A percentile compares a stretch with the other conserved stretches of the same genome.
Evolutionary conservation across 1,140 invertebrate species (phyloP).

Genomic region (Steinernema khuongi): DNA sequence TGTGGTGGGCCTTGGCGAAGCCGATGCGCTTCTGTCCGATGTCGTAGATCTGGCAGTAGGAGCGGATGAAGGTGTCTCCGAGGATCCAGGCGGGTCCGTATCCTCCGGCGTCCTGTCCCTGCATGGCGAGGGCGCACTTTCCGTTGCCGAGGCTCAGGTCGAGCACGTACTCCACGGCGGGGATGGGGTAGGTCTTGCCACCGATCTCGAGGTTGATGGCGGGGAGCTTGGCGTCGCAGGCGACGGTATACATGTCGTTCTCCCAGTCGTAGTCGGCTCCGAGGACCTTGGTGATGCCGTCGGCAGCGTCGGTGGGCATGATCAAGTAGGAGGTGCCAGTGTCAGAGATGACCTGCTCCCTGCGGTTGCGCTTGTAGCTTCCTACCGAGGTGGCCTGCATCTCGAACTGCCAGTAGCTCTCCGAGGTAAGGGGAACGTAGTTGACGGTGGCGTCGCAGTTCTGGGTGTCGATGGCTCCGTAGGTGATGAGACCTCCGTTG

Average conservation of each 20-base stretch:
- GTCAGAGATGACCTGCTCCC: constrained; percentile 45
- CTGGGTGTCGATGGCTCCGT: constrained; percentile 41
- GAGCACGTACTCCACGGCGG: constrained; percentile 41
- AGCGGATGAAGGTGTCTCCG: constrained; percentile 33
- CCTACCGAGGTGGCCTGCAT: constrained; percentile 37
- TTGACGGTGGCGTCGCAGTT: constrained; percentile 41
- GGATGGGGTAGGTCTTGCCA: constrained; percentile 33
- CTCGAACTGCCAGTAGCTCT: constrained; percentile 48
- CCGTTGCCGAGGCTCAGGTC: constrained; percentile 32
- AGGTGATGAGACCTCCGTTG: constrained; percentile 45
- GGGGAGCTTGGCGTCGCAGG: constrained; percentile 34
- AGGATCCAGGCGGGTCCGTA: constrained; percentile 30
- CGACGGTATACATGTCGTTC: constrained; percentile 34
- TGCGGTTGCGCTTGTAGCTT: constrained; percentile 31
- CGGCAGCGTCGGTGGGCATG: constrained; percentile 27
- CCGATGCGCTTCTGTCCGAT: constrained; percentile 26
- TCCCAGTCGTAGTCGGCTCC: constrained; percentile 37
- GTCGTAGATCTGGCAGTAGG: constrained; percentile 33
- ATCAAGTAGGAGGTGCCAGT: constrained; percentile 44
- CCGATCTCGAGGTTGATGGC: constrained; percentile 43
- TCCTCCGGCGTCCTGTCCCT: not conserved
- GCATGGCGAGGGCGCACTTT: constrained; percentile 3
- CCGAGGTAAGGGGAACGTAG: constrained; percentile 41
- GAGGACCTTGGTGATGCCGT: constrained; percentile 32
- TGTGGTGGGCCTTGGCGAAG: constrained; percentile 26